These are phyloP conservation scores for Diabrotica virgifera DNA, from an alignment of 1,140 invertebrate species.

Conservation along the genomic window DNA sequence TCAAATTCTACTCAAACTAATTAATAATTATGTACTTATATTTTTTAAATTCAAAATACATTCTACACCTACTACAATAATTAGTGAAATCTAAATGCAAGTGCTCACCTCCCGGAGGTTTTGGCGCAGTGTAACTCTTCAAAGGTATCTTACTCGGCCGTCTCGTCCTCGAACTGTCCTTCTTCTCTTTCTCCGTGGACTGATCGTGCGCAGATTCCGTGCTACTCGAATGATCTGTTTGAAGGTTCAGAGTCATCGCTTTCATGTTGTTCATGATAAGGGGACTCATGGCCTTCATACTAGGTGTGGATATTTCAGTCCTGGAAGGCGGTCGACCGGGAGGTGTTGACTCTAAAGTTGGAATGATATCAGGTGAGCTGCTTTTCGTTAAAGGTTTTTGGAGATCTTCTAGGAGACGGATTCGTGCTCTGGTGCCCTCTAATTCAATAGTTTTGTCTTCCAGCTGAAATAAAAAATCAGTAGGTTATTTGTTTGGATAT, in stretches of 20 bases:
- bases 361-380: slow-evolving; percentile 49
- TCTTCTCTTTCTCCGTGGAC: slow-evolving; percentile 35
- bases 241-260: slow-evolving; percentile 54
- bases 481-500: too few relatives aligned
- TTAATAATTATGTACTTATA: too few relatives aligned
- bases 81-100: too few relatives aligned
- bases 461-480: slow-evolving; percentile 53
- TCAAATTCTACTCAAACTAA: too few relatives aligned
- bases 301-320: slow-evolving; percentile 45
- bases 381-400: slow-evolving; percentile 33
- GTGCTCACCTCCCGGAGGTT: slow-evolving; percentile 51
- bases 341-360: slow-evolving; percentile 48
- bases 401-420: slow-evolving; percentile 65
- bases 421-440: slow-evolving; percentile 71
- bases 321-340: slow-evolving; percentile 19
- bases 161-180: slow-evolving; percentile 39
- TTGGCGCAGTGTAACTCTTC: slow-evolving; percentile 53
- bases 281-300: slow-evolving; percentile 55
- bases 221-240: slow-evolving; percentile 57
- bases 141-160: slow-evolving; percentile 71
- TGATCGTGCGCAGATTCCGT: slow-evolving; percentile 64
- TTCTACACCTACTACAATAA: too few relatives aligned
- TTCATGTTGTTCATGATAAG: slow-evolving; percentile 54
- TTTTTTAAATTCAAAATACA: too few relatives aligned
- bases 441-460: slow-evolving; percentile 78